phyloP scores from a whole-genome alignment of 2,113 vertebrate genomes.

The Chionomys nivalis region DNA sequence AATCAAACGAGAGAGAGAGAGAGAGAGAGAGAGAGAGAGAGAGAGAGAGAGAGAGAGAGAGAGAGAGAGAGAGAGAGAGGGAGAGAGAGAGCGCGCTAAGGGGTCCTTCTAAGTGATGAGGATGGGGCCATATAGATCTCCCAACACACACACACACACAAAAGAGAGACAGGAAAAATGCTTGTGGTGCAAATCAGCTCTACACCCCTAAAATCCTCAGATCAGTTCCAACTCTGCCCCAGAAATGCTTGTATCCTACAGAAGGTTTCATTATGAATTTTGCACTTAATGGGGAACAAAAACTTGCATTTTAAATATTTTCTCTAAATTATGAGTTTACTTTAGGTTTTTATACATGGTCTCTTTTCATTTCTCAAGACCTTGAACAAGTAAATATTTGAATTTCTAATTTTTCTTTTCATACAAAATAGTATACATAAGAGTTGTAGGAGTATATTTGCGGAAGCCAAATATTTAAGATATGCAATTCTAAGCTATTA shows the following conservation, averaged over 20 bases:
- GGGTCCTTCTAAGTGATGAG: background rate
- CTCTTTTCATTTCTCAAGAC: conserved; percentile 32
- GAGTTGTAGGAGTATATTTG: conserved; percentile 31
- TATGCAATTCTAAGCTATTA: conserved; percentile 29
- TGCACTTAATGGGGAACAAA: background rate
- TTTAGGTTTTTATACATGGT: conserved; percentile 33
- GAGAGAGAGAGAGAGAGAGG: too few relatives aligned
- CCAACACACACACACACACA: background rate
- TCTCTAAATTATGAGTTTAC: conserved; percentile 31
- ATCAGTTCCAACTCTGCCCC: background rate
- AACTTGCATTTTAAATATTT: conserved; percentile 6
- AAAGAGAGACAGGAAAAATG: background rate
- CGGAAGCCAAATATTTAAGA: conserved; percentile 30
- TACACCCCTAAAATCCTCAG: background rate
- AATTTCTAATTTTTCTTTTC: conserved; percentile 41
- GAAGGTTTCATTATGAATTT: background rate
- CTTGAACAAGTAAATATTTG: conserved; percentile 58
- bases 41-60: background rate
- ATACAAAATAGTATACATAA: background rate
- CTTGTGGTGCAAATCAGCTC: background rate
- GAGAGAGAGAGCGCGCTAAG: too few relatives aligned
- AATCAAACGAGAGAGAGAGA: background rate
- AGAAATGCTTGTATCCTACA: background rate
- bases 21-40: too few relatives aligned
- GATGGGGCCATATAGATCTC: too few relatives aligned